These are phyloP conservation scores for Oreochromis aureus DNA, from an alignment of 2,113 vertebrate genomes.

Conservation along the genomic window DNA sequence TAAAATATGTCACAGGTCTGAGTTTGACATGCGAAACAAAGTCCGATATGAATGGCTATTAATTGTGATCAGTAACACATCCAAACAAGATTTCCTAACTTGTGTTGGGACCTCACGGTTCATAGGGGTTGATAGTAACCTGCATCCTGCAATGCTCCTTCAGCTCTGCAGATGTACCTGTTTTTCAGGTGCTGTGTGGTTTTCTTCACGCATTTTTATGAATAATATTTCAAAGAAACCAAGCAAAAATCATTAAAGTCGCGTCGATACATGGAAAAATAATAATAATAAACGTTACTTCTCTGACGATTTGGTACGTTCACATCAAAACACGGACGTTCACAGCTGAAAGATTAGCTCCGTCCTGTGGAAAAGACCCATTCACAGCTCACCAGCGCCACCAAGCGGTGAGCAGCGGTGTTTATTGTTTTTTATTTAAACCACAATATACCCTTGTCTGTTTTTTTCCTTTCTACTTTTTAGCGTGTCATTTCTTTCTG, in stretches of 20 bases:
- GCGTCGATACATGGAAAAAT: not conserved
- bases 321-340: not conserved
- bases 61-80: not conserved
- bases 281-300: not conserved
- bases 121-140: not conserved
- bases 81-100: not conserved
- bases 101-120: not conserved
- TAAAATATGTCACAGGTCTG: not conserved
- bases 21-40: not conserved
- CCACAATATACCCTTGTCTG: too few species aligned
- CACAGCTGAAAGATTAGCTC: not conserved
- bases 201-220: not conserved
- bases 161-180: not conserved
- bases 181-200: not conserved
- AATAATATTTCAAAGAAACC: not conserved
- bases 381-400: slow-evolving; percentile 10
- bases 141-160: not conserved
- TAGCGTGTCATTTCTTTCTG: not conserved
- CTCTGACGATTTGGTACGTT: not conserved
- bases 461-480: not conserved
- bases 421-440: too few species aligned
- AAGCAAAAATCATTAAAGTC: not conserved
- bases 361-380: not conserved
- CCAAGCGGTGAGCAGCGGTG: not conserved
- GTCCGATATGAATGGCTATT: not conserved